These are phyloP conservation scores for Seira ritae DNA, from an alignment of 2,888 invertebrate species.

Conservation along the genomic window DNA sequence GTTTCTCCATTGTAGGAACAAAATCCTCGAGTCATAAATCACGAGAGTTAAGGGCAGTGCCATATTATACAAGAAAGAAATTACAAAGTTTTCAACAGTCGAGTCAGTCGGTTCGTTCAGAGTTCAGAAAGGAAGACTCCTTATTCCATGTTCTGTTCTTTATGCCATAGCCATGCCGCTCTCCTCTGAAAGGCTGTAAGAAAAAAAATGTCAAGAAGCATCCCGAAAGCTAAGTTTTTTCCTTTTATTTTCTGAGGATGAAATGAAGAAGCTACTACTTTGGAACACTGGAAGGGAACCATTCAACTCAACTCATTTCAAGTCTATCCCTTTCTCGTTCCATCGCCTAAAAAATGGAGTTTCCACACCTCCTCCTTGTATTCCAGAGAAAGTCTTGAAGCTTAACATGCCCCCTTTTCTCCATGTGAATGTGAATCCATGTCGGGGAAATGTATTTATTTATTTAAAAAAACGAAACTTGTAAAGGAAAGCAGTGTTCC, in stretches of 20 bases:
- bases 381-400: too few relatives aligned
- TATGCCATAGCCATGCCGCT: too few relatives aligned
- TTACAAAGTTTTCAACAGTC: slow-evolving; percentile 62
- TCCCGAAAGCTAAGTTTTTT: slow-evolving; percentile 40
- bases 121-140: slow-evolving; percentile 28
- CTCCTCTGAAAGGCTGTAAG: slow-evolving; percentile 18
- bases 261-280: neutral
- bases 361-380: too few relatives aligned
- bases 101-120: too few relatives aligned
- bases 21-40: slow-evolving; percentile 62
- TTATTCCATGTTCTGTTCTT: too few relatives aligned
- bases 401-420: too few relatives aligned
- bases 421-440: too few relatives aligned
- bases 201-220: slow-evolving; percentile 60
- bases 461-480: neutral
- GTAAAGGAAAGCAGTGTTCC: neutral
- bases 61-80: slow-evolving; percentile 53
- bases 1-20: slow-evolving; percentile 54
- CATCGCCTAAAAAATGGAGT: too few relatives aligned
- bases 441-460: neutral
- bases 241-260: slow-evolving; percentile 4
- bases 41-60: slow-evolving; percentile 44
- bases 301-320: too few relatives aligned
- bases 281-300: too few relatives aligned
- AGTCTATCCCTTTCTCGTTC: too few relatives aligned